phyloP scores from a whole-genome alignment of 2,113 vertebrate species.

The Spheniscus mendiculus region DNA sequence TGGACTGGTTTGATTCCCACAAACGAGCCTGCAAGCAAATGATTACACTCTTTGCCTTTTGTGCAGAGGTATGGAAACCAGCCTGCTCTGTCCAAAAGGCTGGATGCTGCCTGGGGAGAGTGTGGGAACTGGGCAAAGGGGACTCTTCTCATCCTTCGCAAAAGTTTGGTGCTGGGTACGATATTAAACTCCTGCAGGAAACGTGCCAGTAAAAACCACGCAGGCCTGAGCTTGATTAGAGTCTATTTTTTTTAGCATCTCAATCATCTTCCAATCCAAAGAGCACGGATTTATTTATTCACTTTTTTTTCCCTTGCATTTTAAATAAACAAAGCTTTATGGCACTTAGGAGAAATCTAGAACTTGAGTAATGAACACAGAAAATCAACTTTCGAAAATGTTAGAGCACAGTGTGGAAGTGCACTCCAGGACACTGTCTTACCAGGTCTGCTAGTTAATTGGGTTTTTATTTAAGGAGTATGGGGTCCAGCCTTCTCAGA shows the following conservation, averaged over 20 bases:
- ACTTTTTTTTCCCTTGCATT: background rate
- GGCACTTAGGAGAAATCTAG: background rate
- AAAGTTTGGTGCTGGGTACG: background rate
- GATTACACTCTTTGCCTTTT: background rate
- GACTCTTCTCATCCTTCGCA: background rate
- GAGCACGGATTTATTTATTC: background rate
- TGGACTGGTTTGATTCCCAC: conserved; percentile 1
- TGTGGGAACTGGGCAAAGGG: conserved; percentile 18
- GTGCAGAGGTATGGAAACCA: background rate
- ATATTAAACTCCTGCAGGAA: background rate
- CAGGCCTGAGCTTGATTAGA: background rate
- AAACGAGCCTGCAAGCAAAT: background rate
- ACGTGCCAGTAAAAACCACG: background rate
- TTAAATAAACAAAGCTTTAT: background rate
- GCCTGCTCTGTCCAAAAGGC: background rate
- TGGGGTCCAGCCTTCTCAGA: background rate
- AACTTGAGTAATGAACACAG: background rate
- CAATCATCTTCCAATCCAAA: background rate
- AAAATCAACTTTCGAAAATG: background rate
- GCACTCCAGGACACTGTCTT: background rate
- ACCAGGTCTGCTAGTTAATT: background rate
- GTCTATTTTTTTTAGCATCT: background rate
- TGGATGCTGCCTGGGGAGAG: background rate
- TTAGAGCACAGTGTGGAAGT: background rate
- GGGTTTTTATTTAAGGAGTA: background rate